These are phyloP conservation scores for Cepaea nemoralis DNA, from an alignment of 1,140 invertebrate genomes.

Conservation along the genomic window DNA sequence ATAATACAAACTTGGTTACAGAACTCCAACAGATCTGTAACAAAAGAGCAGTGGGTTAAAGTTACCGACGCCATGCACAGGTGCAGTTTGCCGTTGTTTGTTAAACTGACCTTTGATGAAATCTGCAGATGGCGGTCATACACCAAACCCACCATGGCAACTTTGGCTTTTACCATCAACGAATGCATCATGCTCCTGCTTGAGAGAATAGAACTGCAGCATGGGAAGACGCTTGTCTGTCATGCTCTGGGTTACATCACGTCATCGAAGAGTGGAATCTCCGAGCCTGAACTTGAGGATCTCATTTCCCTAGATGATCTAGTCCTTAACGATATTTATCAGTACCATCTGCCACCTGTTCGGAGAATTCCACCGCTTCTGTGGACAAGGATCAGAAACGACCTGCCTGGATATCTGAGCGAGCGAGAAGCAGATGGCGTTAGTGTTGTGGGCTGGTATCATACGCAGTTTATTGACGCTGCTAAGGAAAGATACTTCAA, in stretches of 20 bases:
- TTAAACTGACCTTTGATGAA: slow-evolving; percentile 65
- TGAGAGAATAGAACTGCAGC: slow-evolving; percentile 57
- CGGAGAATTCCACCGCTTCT: slow-evolving; percentile 67
- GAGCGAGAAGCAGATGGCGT: slow-evolving; percentile 92
- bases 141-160: slow-evolving; percentile 38
- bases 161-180: slow-evolving; percentile 55
- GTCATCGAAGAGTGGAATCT: slow-evolving; percentile 62
- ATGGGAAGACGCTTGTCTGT: slow-evolving; percentile 63
- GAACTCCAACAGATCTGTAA: slow-evolving; percentile 86
- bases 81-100: slow-evolving; percentile 64
- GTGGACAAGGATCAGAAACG: slow-evolving; percentile 58
- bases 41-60: slow-evolving; percentile 50
- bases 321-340: slow-evolving; percentile 69
- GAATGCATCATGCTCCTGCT: slow-evolving; percentile 63
- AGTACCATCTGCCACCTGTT: slow-evolving; percentile 71
- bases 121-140: slow-evolving; percentile 63
- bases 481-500: slow-evolving; percentile 94
- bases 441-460: slow-evolving; percentile 97
- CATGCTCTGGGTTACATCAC: slow-evolving; percentile 64
- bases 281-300: slow-evolving; percentile 69
- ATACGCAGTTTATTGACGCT: slow-evolving; percentile 74
- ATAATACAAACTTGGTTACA: slow-evolving; percentile 96
- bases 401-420: slow-evolving; percentile 62
- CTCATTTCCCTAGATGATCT: slow-evolving; percentile 69
- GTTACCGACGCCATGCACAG: slow-evolving; percentile 55